Evolutionary conservation across 2,888 invertebrate species (phyloP), one percentile per base, ranked within the genome.

Genomic region (Tinea semifulvella): DNA sequence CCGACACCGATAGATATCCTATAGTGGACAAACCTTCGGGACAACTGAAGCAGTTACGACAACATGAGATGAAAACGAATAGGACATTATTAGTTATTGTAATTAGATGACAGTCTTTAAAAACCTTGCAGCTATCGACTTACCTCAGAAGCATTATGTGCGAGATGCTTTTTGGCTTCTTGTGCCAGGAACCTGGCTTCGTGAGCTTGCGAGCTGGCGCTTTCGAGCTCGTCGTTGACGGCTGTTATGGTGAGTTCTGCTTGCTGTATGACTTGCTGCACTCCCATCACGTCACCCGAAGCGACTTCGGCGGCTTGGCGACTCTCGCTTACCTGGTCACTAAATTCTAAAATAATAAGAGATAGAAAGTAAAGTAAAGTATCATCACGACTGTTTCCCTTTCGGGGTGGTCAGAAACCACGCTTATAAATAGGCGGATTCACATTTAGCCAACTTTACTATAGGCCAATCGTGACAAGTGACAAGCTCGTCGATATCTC

Each of bases 251-350:
- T 87, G 2, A 79, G 69, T 45, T 88, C 86, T 0, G 95, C 93
- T 0, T 62, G 61, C 0, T 67, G 64, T 10, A 77, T 70, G 52
- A 90, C 88, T 45, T 80, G 67, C 57, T 90, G 85, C 46, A 98
- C 96, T 48, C 86, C 85, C 0, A 88, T 86, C 13, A 96, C 88
- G 48, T 87, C 86, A 48, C 84, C 68, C 10, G 95, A 71, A 0
- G 96, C 94, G 49, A 90, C 84, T 35, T 88, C 83, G 0, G 98
- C 96, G 51, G 88, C 87, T 40, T 87, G 84, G 47, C 92, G 90
- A 47, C 93, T 96, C 50, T 89, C 88, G 52, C 92, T 88, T 1
- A 97, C 95, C 70, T 94, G 89, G 46, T 90, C 87, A 64, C 96
- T 94, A 79, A 98, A 98, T 62, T 90, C 92, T 91, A 57, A 42